A percentile compares a stretch with the other conserved stretches of the same genome.
These are phyloP conservation scores for Numenius arquata DNA, from an alignment of 2,113 vertebrate genomes.

Conservation along the genomic window DNA sequence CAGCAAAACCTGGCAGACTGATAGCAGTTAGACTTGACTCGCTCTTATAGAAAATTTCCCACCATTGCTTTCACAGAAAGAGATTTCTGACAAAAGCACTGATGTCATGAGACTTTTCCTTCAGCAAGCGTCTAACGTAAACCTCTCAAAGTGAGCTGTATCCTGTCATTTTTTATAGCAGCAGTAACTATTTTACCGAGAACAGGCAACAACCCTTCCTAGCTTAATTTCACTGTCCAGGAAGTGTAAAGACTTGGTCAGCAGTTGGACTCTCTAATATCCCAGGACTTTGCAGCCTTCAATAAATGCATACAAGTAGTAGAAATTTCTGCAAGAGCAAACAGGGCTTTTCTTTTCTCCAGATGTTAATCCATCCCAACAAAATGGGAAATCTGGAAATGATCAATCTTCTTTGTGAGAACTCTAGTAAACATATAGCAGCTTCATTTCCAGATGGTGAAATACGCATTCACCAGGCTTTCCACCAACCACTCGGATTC, in stretches of 20 bases:
- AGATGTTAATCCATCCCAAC: slow-evolving; percentile 38
- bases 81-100: background rate
- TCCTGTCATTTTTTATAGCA: background rate
- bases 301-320: background rate
- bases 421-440: slow-evolving; percentile 49
- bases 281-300: background rate
- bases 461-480: background rate
- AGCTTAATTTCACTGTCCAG: background rate
- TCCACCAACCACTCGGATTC: background rate
- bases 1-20: background rate
- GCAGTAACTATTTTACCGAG: background rate
- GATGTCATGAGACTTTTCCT: background rate
- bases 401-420: slow-evolving; percentile 65
- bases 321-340: slow-evolving; percentile 20
- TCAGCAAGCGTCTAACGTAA: background rate
- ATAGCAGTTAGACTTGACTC: background rate
- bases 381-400: slow-evolving; percentile 58
- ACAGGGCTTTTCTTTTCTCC: slow-evolving; percentile 8
- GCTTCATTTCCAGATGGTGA: slow-evolving; percentile 63
- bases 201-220: background rate
- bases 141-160: background rate
- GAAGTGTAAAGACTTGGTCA: background rate
- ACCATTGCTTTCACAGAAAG: background rate
- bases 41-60: background rate
- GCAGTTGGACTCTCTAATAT: background rate